Percentiles rank a stretch among this genome's conserved stretches.
phyloP scores from a whole-genome alignment of 2,797 vertebrate species.

The Darevskia nairensis region DNA sequence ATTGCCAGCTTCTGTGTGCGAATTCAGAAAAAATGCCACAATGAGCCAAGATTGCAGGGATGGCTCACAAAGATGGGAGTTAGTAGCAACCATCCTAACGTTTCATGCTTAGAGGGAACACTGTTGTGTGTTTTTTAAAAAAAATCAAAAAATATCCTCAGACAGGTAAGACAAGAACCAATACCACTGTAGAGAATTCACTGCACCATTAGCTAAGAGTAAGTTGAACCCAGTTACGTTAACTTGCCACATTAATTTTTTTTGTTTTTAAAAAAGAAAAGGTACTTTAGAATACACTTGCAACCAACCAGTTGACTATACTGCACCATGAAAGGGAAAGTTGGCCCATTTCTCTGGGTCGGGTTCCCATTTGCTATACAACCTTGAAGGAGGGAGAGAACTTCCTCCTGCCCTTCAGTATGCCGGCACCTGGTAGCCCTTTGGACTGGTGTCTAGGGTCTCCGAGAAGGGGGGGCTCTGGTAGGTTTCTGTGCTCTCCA shows the following conservation, averaged over 20 bases:
- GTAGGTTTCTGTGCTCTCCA: constrained; percentile 91
- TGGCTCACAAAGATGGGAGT: not conserved
- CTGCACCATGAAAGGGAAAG: constrained; percentile 48
- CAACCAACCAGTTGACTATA: constrained; percentile 53
- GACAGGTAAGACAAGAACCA: constrained; percentile 81
- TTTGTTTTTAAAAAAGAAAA: constrained; percentile 30
- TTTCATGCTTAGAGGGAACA: constrained; percentile 77
- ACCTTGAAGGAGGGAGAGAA: constrained; percentile 2
- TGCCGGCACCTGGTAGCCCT: constrained; percentile 95
- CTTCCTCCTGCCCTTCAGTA: constrained; percentile 82
- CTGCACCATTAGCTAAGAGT: constrained; percentile 84
- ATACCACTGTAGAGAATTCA: constrained; percentile 85
- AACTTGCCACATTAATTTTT: constrained; percentile 65
- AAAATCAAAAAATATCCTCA: constrained; percentile 62
- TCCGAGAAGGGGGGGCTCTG: constrained; percentile 97
- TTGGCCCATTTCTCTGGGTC: constrained; percentile 31
- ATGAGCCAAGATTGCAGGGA: not conserved
- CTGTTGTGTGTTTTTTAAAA: constrained; percentile 55
- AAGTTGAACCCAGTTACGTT: constrained; percentile 72
- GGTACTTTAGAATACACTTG: constrained; percentile 58
- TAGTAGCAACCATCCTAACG: constrained; percentile 47
- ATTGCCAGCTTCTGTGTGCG: not conserved
- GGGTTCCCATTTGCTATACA: not conserved
- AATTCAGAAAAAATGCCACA: not conserved
- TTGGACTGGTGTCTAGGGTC: constrained; percentile 89